Evolutionary conservation across 2,113 vertebrate species (phyloP), one percentile per base, ranked within the genome.

Genomic region (Theristicus caerulescens): DNA sequence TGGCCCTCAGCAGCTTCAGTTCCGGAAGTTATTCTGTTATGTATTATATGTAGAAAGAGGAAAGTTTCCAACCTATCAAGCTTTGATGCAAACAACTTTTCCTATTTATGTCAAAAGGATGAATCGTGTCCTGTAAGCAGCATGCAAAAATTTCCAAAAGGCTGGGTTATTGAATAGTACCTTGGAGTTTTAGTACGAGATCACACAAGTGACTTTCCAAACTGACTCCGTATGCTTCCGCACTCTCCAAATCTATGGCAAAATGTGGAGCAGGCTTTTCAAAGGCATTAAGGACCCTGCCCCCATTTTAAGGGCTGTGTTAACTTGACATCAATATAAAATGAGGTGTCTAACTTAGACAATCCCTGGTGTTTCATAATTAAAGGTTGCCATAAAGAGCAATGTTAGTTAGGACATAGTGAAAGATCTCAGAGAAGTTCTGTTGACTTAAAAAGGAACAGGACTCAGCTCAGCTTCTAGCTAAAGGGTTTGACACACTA

Each of bases 11-110:
- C 69, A 85, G 2, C 34, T 79, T 65, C 22, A 46, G 62, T 49
- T 85, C 62, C 6, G 5, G 58, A 93, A 95, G 77, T 82, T 62
- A 7, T 31, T 89, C 38, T 72, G 31, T 84, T 81, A 32, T 13
- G 38, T 46, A 17, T 72, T 76, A 32, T 47, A 20, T 55, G 38
- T 34, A 91, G 86, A 83, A 85, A 88, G 58, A 91, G n/a, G 49
- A 79, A 80, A n/a, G 31, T 40, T 88, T 96, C 84, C 87, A 88
- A 71, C n/a, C 46, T 78, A 32, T 54, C 51, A 27, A 36, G 51
- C 74, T 93, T 95, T 91, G 84, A 91, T 86, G 42, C 38, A 80
- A 82, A 80, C 52, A 79, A 24, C 27, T 82, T 89, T 66, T 91
- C 89, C 42, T 93, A 3, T 91, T 91, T 84, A 32, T 72, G 62